Base-by-base conservation (phyloP, 2,888 invertebrate genomes). In the Melanotus villosus region DNA sequence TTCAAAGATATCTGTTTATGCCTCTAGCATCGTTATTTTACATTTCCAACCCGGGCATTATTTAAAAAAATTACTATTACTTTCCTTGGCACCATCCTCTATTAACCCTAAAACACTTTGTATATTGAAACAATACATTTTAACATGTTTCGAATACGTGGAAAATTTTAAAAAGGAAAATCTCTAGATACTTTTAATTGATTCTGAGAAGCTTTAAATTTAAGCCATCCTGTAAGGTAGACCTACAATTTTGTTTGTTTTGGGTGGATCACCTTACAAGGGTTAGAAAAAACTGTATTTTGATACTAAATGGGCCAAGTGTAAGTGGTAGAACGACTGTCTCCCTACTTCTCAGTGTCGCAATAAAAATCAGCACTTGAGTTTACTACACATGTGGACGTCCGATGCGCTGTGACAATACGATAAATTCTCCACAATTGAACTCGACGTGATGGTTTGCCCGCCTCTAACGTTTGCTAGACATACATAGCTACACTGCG, bases 381-480 rank as follows among this genome's bases (percentile, higher is more conserved):
- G 73, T 75, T 73, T 74, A 74, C 62, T 74, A 74, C 70, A 73
- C 71, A 72, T 71, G 74, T 73, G 74, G 66, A 62, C 74, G 73
- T 63, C 70, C 75, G 74, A 71, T 70, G 68, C 63, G 73, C 66
- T 65, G 71, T 73, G 74, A 73, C 72, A 74, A 72, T 75, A 73
- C 74, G 63, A 75, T 74, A 75, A 75, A 75, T 75, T 75, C 75
- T 67, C 65, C 69, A 63, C 75, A 70, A 74, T 73, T 74, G 74
- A 74, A 68, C 73, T 74, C 73, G 64, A 74, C 73, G 65, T 70
- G 72, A 68, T 68, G 68, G 68, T 70, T 71, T 62, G 56, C 56
- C 65, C 75, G 72, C 65, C 71, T 68, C 64, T 56, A 60, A 69
- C 59, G 56, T 70, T 70, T 65, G 56, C 65, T 50, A 38, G 16